Percentiles rank a stretch among this genome's conserved stretches.
These are phyloP conservation scores for Diplazon laetatorius DNA, from an alignment of 2,888 invertebrate species.

Conservation along the genomic window DNA sequence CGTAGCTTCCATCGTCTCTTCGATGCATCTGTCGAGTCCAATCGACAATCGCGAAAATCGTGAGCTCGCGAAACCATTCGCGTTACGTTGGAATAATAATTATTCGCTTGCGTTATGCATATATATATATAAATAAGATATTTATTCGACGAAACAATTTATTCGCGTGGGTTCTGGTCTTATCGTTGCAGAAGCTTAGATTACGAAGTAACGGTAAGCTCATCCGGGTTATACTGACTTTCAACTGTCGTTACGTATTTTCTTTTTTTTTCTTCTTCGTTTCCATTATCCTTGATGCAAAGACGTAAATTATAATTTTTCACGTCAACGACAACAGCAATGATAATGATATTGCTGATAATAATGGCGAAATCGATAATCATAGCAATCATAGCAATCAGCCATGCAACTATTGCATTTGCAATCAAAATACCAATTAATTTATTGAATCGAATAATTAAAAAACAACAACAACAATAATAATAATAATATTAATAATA, in stretches of 20 bases:
- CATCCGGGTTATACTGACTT: constrained; percentile 4
- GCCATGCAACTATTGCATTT: too few species aligned
- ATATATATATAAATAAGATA: too few species aligned
- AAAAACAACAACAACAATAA: too few species aligned
- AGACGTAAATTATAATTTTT: not conserved
- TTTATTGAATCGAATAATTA: too few species aligned
- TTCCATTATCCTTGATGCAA: not conserved
- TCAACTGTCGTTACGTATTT: not conserved
- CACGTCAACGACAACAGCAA: too few species aligned
- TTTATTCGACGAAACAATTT: constrained; percentile 30
- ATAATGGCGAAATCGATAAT: not conserved
- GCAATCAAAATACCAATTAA: too few species aligned
- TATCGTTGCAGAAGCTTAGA: constrained; percentile 18
- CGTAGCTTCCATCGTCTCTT: not conserved
- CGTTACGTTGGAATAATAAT: not conserved
- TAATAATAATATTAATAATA: too few species aligned
- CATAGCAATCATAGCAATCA: not conserved
- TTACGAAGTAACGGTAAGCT: constrained; percentile 41
- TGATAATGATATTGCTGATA: not conserved
- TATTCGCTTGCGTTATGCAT: constrained; percentile 3
- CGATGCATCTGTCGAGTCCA: too few species aligned
- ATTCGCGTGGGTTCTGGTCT: too few species aligned
- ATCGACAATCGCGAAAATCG: constrained; percentile 11
- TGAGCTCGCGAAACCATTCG: constrained; percentile 11
- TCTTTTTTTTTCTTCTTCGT: not conserved